Conservation (phyloP, 2,113 vertebrate species). For the Thryonomys swinderianus region DNA sequence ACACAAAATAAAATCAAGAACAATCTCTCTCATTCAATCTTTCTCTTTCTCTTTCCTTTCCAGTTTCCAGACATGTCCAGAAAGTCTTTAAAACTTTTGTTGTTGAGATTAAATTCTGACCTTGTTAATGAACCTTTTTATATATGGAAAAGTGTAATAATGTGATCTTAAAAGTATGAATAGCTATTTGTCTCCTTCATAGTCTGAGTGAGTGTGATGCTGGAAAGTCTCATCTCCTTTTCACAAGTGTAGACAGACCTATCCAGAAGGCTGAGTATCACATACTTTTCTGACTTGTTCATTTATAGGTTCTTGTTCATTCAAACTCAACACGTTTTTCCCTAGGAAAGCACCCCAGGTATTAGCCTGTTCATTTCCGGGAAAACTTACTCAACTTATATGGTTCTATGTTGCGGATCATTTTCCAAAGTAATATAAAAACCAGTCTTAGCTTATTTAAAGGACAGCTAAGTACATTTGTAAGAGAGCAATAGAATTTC, state of each 20-base stretch:
- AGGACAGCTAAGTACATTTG: not conserved
- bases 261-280: not conserved
- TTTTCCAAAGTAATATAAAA: constrained; percentile 41
- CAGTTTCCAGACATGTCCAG: not conserved
- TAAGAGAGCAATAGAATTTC: constrained; percentile 15
- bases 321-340: not conserved
- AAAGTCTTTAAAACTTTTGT: constrained; percentile 5
- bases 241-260: not conserved
- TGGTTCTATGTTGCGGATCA: not conserved
- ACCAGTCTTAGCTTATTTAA: constrained; percentile 30
- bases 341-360: not conserved
- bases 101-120: not conserved
- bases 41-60: not conserved
- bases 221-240: not conserved
- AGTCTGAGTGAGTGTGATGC: not conserved
- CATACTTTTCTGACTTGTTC: not conserved
- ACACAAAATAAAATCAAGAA: constrained; percentile 18
- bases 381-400: not conserved
- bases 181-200: not conserved
- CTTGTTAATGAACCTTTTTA: not conserved
- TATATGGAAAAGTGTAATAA: constrained; percentile 27
- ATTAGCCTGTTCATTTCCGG: not conserved
- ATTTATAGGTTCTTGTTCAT: not conserved
- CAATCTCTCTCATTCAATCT: not conserved
- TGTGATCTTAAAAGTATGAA: not conserved